Conservation (phyloP, 2,888 invertebrate genomes). For the Ichneumoninae sp. region DNA sequence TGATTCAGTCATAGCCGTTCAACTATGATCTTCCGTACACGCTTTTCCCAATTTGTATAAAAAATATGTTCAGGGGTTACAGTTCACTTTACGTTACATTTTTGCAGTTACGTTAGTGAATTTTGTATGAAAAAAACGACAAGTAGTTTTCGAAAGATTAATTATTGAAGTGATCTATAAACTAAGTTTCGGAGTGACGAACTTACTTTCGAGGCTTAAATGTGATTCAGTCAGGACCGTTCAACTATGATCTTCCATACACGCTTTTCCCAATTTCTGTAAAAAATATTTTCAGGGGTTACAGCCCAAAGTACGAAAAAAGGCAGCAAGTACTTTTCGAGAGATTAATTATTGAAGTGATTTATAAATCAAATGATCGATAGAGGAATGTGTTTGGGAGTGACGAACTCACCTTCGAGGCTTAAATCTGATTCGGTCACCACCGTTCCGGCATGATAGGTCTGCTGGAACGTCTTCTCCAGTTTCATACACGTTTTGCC, state of each 20-base stretch:
- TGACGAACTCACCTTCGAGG: not conserved
- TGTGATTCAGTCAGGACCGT: not conserved
- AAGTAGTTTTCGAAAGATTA: not conserved
- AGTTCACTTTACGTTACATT: not conserved
- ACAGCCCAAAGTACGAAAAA: no score
- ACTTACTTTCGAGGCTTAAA: not conserved
- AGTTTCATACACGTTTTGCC: not conserved
- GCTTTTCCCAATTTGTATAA: not conserved
- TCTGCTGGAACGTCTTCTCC: not conserved
- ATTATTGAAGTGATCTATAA: not conserved
- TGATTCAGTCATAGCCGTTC: not conserved
- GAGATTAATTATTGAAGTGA: not conserved
- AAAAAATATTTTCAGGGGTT: no score
- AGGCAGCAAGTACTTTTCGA: not conserved
- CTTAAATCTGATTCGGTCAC: not conserved
- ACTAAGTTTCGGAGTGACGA: not conserved
- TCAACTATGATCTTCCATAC: no score
- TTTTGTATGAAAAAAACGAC: not conserved
- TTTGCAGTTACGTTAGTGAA: no score
- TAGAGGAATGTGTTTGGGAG: no score
- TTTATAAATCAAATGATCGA: not conserved
- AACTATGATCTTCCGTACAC: not conserved
- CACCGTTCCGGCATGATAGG: not conserved
- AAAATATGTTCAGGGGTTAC: not conserved
- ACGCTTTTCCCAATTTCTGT: no score